Evolutionary conservation across 1,140 invertebrate genomes (phyloP), one percentile per base, ranked within the genome.

Genomic region (Drosophila pseudoananassae): DNA sequence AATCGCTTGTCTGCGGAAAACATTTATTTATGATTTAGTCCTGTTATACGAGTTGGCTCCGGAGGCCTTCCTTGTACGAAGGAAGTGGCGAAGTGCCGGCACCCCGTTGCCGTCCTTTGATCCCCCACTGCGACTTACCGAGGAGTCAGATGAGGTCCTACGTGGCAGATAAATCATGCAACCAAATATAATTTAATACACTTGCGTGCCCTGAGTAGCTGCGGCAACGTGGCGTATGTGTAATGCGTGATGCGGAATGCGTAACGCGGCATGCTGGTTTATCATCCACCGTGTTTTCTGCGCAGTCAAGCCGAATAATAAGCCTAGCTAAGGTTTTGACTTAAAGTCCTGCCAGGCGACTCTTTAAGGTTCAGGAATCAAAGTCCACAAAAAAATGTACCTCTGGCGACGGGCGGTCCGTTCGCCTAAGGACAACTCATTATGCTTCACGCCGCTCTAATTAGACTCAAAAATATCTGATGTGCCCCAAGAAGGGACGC

Each of bases 181-280:
- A 61, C 33, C 74, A 82, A 81, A 75, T 57, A 87, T 87, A 82
- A 87, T 87, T 82, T 88, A 78, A 87, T 66, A 76, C 81, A 77
- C 59, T 54, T 60, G 63, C 70, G 46, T 47, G 51, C 58, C 25
- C 54, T 29, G 53, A 45, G 71, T 56, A 56, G 52, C 38, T 61
- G 53, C 25, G 68, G 58, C 52, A 70, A 80, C 68, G 40, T 20
- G 40, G 60, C 78, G 69, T 81, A 81, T 87, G 78, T 61, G 60
- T 78, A 74, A 82, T 78, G 65, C 52, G 51, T 43, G 4, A 43
- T 43, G n/a, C 33, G 33, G 12, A 12, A 36, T 12, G 25, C 25
- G 5, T 5, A 27, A 27, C 5, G 6, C 25, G 4, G 56, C 73
- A 51, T 56, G 74, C 58, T 51, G 54, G 69, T 87, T 85, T 87